Conservation (phyloP, 2,113 vertebrate species). For the Trematomus loennbergii region DNA sequence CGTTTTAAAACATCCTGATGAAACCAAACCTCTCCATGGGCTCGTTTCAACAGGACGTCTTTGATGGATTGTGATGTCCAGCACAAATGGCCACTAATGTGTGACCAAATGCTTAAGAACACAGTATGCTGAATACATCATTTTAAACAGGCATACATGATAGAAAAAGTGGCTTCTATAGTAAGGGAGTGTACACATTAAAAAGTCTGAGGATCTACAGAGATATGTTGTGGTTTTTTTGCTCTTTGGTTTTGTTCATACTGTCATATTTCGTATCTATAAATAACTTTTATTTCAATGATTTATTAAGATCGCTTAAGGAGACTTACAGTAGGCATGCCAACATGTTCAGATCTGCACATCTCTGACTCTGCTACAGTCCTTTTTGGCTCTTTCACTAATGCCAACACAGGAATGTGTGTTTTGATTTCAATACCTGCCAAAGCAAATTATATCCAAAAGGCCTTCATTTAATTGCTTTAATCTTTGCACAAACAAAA, state of each 20-base stretch:
- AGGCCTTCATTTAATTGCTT: conserved; percentile 39
- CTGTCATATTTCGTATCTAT: background rate
- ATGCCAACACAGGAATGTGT: conserved; percentile 59
- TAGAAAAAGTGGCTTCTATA: background rate
- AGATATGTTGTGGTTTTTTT: background rate
- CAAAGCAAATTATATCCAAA: conserved; percentile 62
- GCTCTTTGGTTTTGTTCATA: background rate
- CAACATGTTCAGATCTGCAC: conserved; percentile 62
- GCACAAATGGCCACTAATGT: conserved; percentile 26
- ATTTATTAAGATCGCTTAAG: background rate
- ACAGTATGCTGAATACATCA: conserved; percentile 22
- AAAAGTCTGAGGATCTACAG: background rate
- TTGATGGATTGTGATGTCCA: conserved; percentile 43
- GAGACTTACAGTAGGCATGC: conserved; percentile 2
- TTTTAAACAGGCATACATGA: background rate
- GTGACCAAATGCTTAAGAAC: conserved; percentile 11
- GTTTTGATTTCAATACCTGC: conserved; percentile 50
- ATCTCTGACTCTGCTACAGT: conserved; percentile 27
- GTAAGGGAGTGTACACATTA: background rate
- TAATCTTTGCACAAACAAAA: conserved; percentile 37
- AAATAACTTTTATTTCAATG: background rate
- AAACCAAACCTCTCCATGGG: conserved; percentile 42
- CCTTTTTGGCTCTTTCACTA: conserved; percentile 25
- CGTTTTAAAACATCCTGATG: conserved; percentile 62
- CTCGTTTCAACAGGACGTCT: conserved; percentile 34